These are phyloP conservation scores for Hymenopus coronatus DNA, from an alignment of 2,888 invertebrate species.

Conservation along the genomic window DNA sequence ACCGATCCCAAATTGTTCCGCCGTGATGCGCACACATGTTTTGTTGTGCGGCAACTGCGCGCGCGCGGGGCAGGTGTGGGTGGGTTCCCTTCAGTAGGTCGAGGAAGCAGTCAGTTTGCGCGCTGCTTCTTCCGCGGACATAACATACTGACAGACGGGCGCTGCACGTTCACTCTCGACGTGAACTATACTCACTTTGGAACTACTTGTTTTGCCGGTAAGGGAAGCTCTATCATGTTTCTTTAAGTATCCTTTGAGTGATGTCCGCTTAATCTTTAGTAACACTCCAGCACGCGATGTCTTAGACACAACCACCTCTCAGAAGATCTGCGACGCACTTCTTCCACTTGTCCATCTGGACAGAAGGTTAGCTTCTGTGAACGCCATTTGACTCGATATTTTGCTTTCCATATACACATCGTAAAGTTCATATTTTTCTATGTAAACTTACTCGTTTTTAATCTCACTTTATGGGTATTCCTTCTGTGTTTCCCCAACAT, in stretches of 20 bases:
- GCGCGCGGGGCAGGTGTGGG: background rate
- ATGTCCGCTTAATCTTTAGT: background rate
- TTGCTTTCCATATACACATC: background rate
- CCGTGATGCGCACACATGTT: background rate
- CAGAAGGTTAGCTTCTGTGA: background rate
- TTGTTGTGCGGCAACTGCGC: background rate
- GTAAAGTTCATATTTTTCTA: too few relatives aligned
- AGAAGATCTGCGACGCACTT: background rate
- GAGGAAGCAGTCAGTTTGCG: background rate
- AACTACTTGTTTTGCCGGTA: background rate
- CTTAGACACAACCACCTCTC: background rate
- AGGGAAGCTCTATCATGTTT: background rate
- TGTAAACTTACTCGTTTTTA: too few relatives aligned
- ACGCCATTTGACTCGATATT: background rate
- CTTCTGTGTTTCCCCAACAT: too few relatives aligned
- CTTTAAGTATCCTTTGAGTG: background rate
- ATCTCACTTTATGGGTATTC: too few relatives aligned
- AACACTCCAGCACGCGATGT: background rate
- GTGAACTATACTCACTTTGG: background rate
- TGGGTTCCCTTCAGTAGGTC: background rate
- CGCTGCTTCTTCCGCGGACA: background rate
- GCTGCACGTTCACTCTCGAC: background rate
- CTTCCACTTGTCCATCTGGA: background rate
- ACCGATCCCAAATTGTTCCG: background rate
- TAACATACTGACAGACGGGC: background rate